A percentile compares a stretch with the other conserved stretches of the same genome.
These are phyloP conservation scores for Apis cerana DNA, from an alignment of 1,140 invertebrate genomes.

Conservation along the genomic window DNA sequence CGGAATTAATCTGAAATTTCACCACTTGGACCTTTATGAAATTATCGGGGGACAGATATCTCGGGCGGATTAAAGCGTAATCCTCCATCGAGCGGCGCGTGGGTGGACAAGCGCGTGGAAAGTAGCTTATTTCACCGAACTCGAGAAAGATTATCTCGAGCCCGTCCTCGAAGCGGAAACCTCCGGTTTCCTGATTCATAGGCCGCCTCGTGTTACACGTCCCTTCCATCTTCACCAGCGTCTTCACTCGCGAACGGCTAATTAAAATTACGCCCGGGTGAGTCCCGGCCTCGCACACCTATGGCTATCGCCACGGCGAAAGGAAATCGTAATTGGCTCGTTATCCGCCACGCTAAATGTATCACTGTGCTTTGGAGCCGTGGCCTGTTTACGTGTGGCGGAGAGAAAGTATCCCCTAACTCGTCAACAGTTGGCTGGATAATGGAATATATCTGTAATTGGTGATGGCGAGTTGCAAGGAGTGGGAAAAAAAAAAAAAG, in stretches of 20 bases:
- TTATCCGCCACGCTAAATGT: constrained; percentile 22
- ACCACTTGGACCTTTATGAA: neutral
- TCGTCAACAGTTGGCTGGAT: neutral
- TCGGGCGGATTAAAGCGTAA: constrained; percentile 30
- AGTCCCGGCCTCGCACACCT: neutral
- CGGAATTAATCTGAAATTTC: neutral
- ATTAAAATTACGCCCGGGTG: constrained; percentile 49
- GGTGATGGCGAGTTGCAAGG: no score
- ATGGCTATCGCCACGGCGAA: constrained; percentile 11
- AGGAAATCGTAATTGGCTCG: constrained; percentile 45
- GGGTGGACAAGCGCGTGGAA: constrained; percentile 42
- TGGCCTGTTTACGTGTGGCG: neutral
- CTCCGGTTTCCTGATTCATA: constrained; percentile 54
- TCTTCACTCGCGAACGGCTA: constrained; percentile 4
- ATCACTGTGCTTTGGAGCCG: constrained; percentile 10
- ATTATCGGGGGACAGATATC: constrained; percentile 23
- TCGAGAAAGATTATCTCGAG: constrained; percentile 38
- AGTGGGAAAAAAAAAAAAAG: no score
- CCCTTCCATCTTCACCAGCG: neutral
- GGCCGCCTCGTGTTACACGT: constrained; percentile 44
- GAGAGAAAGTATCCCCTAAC: neutral
- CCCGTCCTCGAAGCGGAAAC: constrained; percentile 15
- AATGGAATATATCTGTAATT: neutral
- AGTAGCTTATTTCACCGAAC: constrained; percentile 41
- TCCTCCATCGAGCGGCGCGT: constrained; percentile 24